Evolutionary conservation across 2,797 vertebrate species (phyloP).

Genomic region (Philypnodon macrostomus): DNA sequence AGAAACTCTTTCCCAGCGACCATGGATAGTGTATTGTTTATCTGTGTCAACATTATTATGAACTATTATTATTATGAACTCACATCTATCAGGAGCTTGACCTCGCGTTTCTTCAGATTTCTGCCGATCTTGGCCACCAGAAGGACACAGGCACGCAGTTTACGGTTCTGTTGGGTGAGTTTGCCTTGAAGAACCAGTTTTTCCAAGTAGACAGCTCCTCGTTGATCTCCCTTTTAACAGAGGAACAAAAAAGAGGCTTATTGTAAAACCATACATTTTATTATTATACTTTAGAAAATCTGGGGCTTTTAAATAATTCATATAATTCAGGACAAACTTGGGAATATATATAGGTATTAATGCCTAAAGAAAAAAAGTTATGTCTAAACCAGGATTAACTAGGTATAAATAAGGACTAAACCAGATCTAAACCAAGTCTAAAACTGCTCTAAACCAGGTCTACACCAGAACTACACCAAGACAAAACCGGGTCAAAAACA

Average conservation of each 20-base stretch:
- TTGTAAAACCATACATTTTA: background rate
- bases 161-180: slow-evolving; percentile 97
- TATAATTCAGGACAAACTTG: too few species aligned
- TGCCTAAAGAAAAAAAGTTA: too few species aligned
- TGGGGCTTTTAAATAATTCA: too few species aligned
- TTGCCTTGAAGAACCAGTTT: slow-evolving; percentile 97
- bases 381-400: too few species aligned
- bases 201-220: slow-evolving; percentile 99
- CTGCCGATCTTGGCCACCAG: slow-evolving; percentile 95
- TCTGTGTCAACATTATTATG: too few species aligned
- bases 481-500: too few species aligned
- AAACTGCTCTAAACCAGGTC: too few species aligned
- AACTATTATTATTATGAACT: slow-evolving; percentile 37
- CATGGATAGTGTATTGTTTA: background rate
- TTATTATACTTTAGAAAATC: too few species aligned
- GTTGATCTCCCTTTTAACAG: slow-evolving; percentile 89
- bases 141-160: slow-evolving; percentile 94
- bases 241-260: background rate
- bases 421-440: too few species aligned
- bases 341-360: too few species aligned
- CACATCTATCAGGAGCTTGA: slow-evolving; percentile 96
- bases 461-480: too few species aligned
- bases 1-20: background rate
- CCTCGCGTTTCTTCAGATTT: slow-evolving; percentile 96
- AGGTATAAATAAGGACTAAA: too few species aligned